Base-by-base conservation (phyloP, 2,888 invertebrate genomes). In the Heliconius ethilla region DNA sequence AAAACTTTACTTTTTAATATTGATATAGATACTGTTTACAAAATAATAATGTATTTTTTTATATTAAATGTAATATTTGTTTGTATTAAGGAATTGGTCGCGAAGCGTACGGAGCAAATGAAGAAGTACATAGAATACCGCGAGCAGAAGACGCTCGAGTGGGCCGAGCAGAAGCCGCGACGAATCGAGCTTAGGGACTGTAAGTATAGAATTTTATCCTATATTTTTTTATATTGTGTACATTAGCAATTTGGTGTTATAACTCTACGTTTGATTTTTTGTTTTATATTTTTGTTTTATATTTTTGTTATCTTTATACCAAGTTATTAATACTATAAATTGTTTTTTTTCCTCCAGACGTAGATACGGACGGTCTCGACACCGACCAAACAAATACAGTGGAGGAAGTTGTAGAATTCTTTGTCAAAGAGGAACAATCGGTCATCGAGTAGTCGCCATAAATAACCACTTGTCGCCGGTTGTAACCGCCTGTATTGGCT, bases 381-480 rank as follows among this genome's bases (percentile, higher is more conserved):
- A 97, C 97, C 75, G 98, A 98, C 88, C 95, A 96, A 75, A 96
- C 96, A 86, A 98, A 98, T 90, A 96, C 98, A 86, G 98, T 98
- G 90, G 99, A 99, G 90, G 99, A 99, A 95, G 95, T 97, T 88
- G 97, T 99, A 87, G 99, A 99, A 97, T 99, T 99, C 97, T 98
- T 99, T 95, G 96, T 99, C 90, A 99, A 99, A 96, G 98, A 99
- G 95, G 99, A 99, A 96, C 96, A 96, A 87, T 97, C 96, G 29
- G 92, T 96, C 84, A 95, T 97, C 89, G 97, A 97, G 95, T 97
- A 97, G 92, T 93, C 92, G 86, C 87, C 89, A 93, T 92, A 86
- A 81, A 80, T 70, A 76, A 79, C 77, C 83, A 86, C 88, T 88
- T 89, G 84, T 76, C 76, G 67, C 76, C 79, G 79, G 80, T 69